Evolutionary conservation across 2,888 invertebrate species (phyloP).

Genomic region (Lydus trimaculatus): DNA sequence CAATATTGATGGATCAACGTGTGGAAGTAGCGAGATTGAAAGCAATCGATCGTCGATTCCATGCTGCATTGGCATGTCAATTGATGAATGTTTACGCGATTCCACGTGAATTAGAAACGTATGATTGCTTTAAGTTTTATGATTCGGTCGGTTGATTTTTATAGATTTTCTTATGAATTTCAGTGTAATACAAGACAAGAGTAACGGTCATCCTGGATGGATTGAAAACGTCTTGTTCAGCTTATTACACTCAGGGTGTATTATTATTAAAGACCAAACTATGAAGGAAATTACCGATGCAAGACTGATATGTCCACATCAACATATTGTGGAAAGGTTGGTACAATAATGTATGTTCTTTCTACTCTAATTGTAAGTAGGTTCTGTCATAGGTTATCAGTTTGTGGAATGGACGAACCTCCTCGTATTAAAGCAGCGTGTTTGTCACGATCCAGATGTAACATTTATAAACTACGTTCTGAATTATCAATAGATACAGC

Average conservation of each 20-base stretch:
- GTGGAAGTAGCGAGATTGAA: constrained; percentile 58
- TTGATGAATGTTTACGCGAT: constrained; percentile 69
- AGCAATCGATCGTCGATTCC: constrained; percentile 67
- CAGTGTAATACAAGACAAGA: constrained; percentile 66
- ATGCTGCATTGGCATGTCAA: constrained; percentile 70
- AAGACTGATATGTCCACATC: constrained; percentile 53
- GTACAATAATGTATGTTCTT: neutral
- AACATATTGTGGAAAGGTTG: constrained; percentile 54
- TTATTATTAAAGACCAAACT: constrained; percentile 60
- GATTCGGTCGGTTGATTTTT: too few relatives aligned
- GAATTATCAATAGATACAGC: constrained; percentile 68
- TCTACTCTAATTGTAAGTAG: neutral
- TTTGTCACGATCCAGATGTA: constrained; percentile 61
- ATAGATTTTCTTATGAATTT: constrained; percentile 20
- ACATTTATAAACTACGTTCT: constrained; percentile 63
- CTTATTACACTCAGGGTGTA: constrained; percentile 64
- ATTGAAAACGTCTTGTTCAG: constrained; percentile 70
- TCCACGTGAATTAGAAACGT: constrained; percentile 72
- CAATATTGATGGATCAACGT: constrained; percentile 20
- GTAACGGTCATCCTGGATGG: constrained; percentile 72
- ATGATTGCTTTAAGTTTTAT: constrained; percentile 36
- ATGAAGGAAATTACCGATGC: constrained; percentile 47
- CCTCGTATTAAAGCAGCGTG: constrained; percentile 60
- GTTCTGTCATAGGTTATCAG: too few relatives aligned
- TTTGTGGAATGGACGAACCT: constrained; percentile 6